These are phyloP conservation scores for Drosophila ochracea DNA, from an alignment of 2,888 invertebrate genomes.

Conservation along the genomic window DNA sequence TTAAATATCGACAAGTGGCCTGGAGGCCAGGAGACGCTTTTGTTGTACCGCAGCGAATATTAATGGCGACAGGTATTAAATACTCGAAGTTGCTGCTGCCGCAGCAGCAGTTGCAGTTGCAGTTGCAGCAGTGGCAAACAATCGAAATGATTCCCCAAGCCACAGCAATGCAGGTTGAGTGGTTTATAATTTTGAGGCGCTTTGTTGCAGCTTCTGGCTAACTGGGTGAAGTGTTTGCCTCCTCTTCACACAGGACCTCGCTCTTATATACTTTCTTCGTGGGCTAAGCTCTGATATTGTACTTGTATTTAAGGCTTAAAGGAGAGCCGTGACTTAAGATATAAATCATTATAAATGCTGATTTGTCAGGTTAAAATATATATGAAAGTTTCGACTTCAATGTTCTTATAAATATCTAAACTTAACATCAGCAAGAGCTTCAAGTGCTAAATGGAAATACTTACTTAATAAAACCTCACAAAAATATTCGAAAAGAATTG, in stretches of 20 bases:
- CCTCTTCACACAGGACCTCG: not conserved
- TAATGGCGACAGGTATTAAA: constrained; percentile 70
- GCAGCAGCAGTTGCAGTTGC: constrained; percentile 19
- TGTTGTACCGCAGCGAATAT: constrained; percentile 62
- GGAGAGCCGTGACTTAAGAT: too few species aligned
- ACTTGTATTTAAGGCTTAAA: not conserved
- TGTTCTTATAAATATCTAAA: not conserved
- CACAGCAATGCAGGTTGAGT: constrained; percentile 54
- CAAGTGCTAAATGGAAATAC: not conserved
- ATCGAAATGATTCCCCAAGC: constrained; percentile 19
- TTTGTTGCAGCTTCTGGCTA: constrained; percentile 40
- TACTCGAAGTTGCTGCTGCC: constrained; percentile 59
- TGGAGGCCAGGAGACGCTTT: constrained; percentile 55
- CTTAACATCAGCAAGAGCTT: not conserved
- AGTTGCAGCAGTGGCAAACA: constrained; percentile 47
- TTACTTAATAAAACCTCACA: not conserved
- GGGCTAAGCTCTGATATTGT: not conserved
- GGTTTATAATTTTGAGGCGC: constrained; percentile 45
- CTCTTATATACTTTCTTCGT: not conserved
- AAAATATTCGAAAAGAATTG: not conserved
- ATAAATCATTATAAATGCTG: not conserved
- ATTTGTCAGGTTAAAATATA: not conserved
- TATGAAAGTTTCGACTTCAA: not conserved
- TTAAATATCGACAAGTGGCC: constrained; percentile 82
- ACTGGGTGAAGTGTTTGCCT: constrained; percentile 53